phyloP scores from a whole-genome alignment of 2,888 invertebrate species.

The Gryllus longicercus region DNA sequence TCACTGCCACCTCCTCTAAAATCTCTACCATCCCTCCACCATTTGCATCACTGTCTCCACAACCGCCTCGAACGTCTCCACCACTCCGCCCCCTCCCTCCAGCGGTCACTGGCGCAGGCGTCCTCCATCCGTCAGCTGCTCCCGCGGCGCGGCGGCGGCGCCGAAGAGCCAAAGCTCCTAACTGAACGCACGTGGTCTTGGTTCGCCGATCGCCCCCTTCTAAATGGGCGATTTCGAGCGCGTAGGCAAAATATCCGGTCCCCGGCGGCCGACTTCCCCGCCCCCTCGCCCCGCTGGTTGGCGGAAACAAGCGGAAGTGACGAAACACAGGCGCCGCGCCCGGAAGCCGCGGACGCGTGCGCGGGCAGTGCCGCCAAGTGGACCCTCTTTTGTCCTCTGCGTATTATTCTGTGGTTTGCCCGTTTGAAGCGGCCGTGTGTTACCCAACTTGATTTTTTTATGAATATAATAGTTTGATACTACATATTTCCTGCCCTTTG shows the following conservation, averaged over 20 bases:
- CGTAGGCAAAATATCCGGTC: conserved; percentile 4
- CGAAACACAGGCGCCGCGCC: neutral
- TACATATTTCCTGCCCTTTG: too few species aligned
- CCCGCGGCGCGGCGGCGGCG: neutral
- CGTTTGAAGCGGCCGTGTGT: too few species aligned
- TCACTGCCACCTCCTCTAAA: too few species aligned
- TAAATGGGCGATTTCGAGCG: neutral
- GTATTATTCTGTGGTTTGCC: too few species aligned
- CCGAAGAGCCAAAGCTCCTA: neutral
- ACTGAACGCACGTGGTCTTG: neutral
- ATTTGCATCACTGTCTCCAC: too few species aligned
- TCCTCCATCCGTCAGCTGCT: neutral
- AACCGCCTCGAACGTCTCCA: too few species aligned
- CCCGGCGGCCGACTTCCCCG: neutral
- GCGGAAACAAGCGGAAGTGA: neutral
- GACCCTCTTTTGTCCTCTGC: too few species aligned
- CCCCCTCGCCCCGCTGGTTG: neutral
- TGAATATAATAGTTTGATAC: too few species aligned
- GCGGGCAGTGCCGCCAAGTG: too few species aligned
- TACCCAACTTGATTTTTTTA: too few species aligned
- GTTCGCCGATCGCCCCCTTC: neutral
- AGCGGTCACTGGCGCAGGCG: neutral
- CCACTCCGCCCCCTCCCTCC: too few species aligned
- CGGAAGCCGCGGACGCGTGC: neutral
- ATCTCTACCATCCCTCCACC: too few species aligned